These are phyloP conservation scores for Loriculus beryllinus DNA, from an alignment of 2,797 vertebrate species.

Conservation along the genomic window DNA sequence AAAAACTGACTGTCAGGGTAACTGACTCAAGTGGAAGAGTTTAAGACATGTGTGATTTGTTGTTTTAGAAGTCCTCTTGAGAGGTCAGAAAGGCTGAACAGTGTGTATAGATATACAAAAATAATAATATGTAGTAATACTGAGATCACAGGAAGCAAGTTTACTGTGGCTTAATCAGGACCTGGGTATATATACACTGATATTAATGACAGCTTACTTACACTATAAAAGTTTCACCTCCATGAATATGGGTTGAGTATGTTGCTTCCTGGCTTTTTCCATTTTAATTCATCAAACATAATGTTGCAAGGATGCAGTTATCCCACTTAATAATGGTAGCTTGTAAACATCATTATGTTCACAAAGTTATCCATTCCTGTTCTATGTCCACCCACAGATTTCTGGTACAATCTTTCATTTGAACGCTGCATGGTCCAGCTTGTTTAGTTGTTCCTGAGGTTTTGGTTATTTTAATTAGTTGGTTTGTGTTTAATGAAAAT, in stretches of 20 bases:
- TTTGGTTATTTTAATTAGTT: not conserved
- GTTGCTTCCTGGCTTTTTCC: not conserved
- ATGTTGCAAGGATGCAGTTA: not conserved
- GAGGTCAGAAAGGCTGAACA: not conserved
- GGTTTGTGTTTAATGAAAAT: not conserved
- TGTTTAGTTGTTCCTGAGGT: not conserved
- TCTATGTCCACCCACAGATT: not conserved
- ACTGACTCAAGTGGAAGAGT: not conserved
- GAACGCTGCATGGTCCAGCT: not conserved
- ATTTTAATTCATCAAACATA: not conserved
- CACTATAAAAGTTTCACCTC: not conserved
- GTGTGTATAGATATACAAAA: not conserved
- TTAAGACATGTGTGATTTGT: not conserved
- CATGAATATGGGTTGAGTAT: not conserved
- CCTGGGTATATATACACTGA: not conserved
- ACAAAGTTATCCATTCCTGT: not conserved
- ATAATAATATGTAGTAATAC: not conserved
- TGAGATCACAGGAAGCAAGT: not conserved
- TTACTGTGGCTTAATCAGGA: not conserved
- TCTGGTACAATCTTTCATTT: not conserved
- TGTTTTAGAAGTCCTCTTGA: not conserved
- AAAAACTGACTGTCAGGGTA: not conserved
- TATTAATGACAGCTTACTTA: not conserved
- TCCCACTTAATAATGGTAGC: not conserved
- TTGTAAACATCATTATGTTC: not conserved